Conservation (phyloP, 2,797 vertebrate species). For the Fistularia commersonii region DNA sequence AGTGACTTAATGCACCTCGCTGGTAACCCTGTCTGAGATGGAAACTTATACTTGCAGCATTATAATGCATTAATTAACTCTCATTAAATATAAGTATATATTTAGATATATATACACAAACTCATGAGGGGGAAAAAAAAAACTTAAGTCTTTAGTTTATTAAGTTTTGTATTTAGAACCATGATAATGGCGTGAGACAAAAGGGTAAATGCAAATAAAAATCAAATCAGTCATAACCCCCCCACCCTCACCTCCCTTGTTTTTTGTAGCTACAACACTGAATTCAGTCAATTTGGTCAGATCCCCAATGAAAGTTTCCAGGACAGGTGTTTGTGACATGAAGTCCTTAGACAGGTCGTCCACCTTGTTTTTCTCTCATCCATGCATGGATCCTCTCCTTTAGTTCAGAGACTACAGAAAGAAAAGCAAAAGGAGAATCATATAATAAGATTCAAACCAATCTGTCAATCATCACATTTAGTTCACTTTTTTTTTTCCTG, state of each 20-base stretch:
- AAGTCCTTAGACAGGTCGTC: slow-evolving; percentile 65
- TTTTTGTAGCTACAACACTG: slow-evolving; percentile 55
- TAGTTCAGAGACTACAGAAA: slow-evolving; percentile 88
- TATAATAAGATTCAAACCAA: slow-evolving; percentile 1
- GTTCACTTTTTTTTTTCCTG: no score
- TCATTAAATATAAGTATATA: slow-evolving; percentile 75
- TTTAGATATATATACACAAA: slow-evolving; percentile 71
- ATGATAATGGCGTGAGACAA: slow-evolving; percentile 67
- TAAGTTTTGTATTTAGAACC: slow-evolving; percentile 75
- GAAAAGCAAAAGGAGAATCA: slow-evolving; percentile 23
- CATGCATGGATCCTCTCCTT: slow-evolving; percentile 95
- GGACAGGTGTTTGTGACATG: slow-evolving; percentile 22
- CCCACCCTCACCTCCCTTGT: slow-evolving; percentile 43
- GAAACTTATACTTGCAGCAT: slow-evolving; percentile 57
- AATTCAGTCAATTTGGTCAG: slow-evolving; percentile 60
- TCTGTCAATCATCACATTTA: background rate
- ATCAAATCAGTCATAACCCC: slow-evolving; percentile 55
- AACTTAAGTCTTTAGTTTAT: slow-evolving; percentile 80
- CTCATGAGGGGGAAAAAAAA: slow-evolving; percentile 61
- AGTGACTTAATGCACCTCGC: slow-evolving; percentile 69
- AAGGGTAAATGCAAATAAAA: slow-evolving; percentile 65
- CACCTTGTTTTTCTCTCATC: slow-evolving; percentile 93
- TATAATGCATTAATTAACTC: slow-evolving; percentile 54
- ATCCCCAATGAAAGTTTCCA: slow-evolving; percentile 59
- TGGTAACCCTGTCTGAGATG: slow-evolving; percentile 68